phyloP scores from a whole-genome alignment of 2,888 invertebrate species.

The Sepiola atlantica region DNA sequence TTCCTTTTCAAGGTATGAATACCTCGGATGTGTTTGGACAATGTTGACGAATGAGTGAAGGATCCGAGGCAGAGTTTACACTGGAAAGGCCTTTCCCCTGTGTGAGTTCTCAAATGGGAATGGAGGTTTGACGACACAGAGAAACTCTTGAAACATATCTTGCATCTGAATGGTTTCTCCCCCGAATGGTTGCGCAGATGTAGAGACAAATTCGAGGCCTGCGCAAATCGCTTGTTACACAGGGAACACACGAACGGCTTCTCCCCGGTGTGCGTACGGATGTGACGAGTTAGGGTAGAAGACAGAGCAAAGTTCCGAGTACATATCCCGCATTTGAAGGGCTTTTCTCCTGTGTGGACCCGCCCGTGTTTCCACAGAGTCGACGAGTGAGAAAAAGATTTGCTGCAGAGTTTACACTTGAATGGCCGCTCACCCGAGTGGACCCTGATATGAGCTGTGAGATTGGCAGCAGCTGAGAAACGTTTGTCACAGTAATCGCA shows the following conservation, averaged over 20 bases:
- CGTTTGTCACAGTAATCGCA: slow-evolving; percentile 41
- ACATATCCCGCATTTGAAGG: slow-evolving; percentile 33
- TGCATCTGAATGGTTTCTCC: slow-evolving; percentile 33
- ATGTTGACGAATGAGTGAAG: slow-evolving; percentile 39
- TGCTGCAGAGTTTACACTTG: slow-evolving; percentile 33
- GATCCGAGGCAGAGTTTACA: not conserved
- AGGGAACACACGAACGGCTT: not conserved
- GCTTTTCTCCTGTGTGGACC: slow-evolving; percentile 24
- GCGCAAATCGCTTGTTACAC: not conserved
- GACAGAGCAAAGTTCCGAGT: slow-evolving; percentile 37
- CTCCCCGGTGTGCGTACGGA: not conserved
- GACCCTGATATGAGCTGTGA: slow-evolving; percentile 36
- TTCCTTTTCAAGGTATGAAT: not conserved
- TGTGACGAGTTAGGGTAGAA: slow-evolving; percentile 22
- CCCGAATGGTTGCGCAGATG: slow-evolving; percentile 39
- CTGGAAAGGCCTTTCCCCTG: slow-evolving; percentile 37
- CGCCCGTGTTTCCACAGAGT: slow-evolving; percentile 36
- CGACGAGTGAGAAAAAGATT: slow-evolving; percentile 34
- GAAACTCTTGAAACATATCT: slow-evolving; percentile 42
- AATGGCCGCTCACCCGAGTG: slow-evolving; percentile 39
- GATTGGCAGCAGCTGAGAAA: slow-evolving; percentile 7
- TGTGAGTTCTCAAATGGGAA: slow-evolving; percentile 15
- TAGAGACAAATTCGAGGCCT: slow-evolving; percentile 37
- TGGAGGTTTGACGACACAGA: slow-evolving; percentile 38
- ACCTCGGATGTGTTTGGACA: slow-evolving; percentile 35